Evolutionary conservation across 2,888 invertebrate genomes (phyloP).

Genomic region (Anthrax anthrax): DNA sequence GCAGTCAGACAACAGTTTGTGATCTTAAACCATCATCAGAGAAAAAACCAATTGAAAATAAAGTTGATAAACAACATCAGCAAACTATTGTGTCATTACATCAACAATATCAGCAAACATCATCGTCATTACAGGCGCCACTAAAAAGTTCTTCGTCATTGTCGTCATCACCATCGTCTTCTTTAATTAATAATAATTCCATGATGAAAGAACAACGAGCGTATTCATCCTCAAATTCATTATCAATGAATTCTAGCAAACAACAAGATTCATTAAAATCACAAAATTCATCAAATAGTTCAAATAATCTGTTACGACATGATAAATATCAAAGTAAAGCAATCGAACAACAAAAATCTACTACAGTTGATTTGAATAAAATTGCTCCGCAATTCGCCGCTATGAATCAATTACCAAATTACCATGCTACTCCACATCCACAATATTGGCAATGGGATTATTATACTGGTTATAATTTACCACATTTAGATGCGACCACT

Average conservation of each 20-base stretch:
- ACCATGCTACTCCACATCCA: slow-evolving; percentile 42
- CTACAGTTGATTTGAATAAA: slow-evolving; percentile 38
- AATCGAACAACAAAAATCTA: slow-evolving; percentile 1
- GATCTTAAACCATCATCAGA: neutral
- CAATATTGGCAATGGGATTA: slow-evolving; percentile 54
- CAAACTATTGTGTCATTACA: neutral
- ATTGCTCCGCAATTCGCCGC: slow-evolving; percentile 43
- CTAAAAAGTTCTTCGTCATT: neutral
- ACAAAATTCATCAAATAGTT: neutral
- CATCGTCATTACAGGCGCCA: neutral
- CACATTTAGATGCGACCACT: slow-evolving; percentile 38
- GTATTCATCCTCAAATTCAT: neutral
- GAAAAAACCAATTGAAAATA: slow-evolving; percentile 3
- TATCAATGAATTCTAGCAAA: neutral
- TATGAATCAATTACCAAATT: slow-evolving; percentile 52
- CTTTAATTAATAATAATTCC: neutral
- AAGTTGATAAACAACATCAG: slow-evolving; percentile 2
- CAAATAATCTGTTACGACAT: slow-evolving; percentile 1
- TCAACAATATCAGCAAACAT: neutral
- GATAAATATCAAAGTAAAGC: slow-evolving; percentile 11
- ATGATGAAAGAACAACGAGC: neutral
- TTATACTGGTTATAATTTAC: slow-evolving; percentile 42
- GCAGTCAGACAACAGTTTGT: neutral
- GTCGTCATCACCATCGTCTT: neutral
- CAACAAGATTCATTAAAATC: slow-evolving; percentile 5